Conservation (phyloP, 1,140 invertebrate genomes). For the Holotrichia oblita region DNA sequence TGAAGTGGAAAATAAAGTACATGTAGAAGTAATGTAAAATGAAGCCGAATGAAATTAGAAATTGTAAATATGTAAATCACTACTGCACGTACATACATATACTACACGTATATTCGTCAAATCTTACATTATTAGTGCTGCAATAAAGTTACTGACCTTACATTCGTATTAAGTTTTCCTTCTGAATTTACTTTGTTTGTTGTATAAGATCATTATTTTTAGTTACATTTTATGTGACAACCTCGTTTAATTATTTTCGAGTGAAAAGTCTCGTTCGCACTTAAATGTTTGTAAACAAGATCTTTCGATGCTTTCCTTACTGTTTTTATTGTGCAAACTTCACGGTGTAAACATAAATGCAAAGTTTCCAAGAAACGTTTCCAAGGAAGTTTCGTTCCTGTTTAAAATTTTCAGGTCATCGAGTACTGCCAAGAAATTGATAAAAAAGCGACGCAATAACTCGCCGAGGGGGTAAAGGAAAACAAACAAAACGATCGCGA, state of each 20-base stretch:
- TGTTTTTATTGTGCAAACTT: conserved; percentile 5
- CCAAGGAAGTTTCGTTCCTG: not conserved
- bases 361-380: not conserved
- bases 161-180: too few species aligned
- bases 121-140: too few species aligned
- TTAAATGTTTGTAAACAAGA: not conserved
- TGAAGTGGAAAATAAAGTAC: too few species aligned
- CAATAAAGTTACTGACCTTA: too few species aligned
- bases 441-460: conserved; percentile 8
- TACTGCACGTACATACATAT: too few species aligned
- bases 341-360: not conserved
- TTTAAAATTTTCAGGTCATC: conserved; percentile 20
- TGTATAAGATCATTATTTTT: too few species aligned
- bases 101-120: too few species aligned
- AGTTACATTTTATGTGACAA: not conserved
- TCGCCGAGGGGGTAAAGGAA: not conserved
- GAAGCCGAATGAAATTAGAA: too few species aligned
- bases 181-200: too few species aligned
- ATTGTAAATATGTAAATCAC: too few species aligned
- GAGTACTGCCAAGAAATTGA: not conserved
- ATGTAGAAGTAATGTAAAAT: too few species aligned
- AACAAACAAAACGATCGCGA: conserved; percentile 3
- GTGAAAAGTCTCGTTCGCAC: not conserved
- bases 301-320: not conserved
- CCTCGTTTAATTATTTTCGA: not conserved